Evolutionary conservation across 2,888 invertebrate species (phyloP), one percentile per base, ranked within the genome.

Genomic region (Tiphia femorata): DNA sequence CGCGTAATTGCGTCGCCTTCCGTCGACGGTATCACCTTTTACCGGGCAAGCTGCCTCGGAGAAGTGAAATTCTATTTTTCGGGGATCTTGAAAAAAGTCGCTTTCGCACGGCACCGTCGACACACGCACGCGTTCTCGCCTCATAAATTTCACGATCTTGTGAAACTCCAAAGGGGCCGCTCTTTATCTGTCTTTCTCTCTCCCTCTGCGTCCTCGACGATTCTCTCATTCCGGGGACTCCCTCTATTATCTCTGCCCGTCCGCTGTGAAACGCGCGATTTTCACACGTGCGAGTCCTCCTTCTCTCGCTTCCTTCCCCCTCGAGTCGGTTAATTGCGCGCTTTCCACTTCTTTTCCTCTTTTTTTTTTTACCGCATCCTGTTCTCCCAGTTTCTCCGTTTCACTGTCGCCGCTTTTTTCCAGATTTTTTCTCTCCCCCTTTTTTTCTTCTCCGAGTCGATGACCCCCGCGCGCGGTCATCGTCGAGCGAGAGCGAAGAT

Each of bases 191-290:
- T n/a, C n/a, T n/a, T n/a, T n/a, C n/a, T n/a, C n/a, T n/a, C n/a
- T n/a, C n/a, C n/a, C n/a, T n/a, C n/a, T n/a, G 40, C 8, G 33
- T 33, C n/a, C 6, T 33, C 33, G 6, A 8, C 33, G 33, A 4
- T 10, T 23, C 7, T 27, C 27, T 27, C 14, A 8, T 29, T 47
- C 16, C 17, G 8, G 16, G 17, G 37, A 29, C 8, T 14, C 19
- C n/a, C 30, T n/a, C 59, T 58, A 74, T 77, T 77, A 74, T 78
- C 68, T 71, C 62, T 73, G 73, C 70, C 59, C 72, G 61, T 62
- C 66, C 75, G 73, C 75, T 75, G 79, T 75, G 78, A 78, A 79
- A 78, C n/a, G 25, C 77, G 67, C 61, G 67, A 72, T 73, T 78
- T 76, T 77, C 77, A 73, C 72, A 73, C 73, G 76, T 70, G 70